Conservation (phyloP, 1,140 invertebrate species). For the Acromyrmex charruanus region DNA sequence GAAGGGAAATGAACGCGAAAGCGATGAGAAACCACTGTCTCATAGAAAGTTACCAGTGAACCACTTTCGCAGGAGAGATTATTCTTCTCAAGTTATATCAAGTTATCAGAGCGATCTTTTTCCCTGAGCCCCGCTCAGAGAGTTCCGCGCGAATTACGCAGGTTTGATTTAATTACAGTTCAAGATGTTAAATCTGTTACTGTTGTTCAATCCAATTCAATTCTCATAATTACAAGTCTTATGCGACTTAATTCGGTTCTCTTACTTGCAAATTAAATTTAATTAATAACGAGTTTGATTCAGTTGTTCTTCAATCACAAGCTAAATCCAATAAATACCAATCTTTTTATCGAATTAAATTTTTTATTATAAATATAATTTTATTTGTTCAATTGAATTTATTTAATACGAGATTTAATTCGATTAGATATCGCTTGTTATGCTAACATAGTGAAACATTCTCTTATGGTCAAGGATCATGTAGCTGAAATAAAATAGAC, state of each 20-base stretch:
- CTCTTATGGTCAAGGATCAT: slow-evolving; percentile 23
- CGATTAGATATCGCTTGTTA: neutral
- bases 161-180: slow-evolving; percentile 1
- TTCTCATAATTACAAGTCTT: neutral
- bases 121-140: slow-evolving; percentile 26
- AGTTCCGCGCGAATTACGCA: neutral
- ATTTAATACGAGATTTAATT: slow-evolving; percentile 5
- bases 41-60: slow-evolving; percentile 51
- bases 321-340: neutral
- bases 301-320: neutral
- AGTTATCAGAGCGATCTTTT: slow-evolving; percentile 51
- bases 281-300: neutral
- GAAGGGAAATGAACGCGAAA: slow-evolving; percentile 45
- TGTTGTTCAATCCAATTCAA: neutral
- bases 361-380: neutral
- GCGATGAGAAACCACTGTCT: slow-evolving; percentile 57
- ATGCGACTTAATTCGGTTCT: neutral
- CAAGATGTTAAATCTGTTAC: neutral
- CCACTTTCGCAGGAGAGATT: slow-evolving; percentile 48
- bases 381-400: neutral
- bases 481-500: slow-evolving; percentile 24
- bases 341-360: neutral
- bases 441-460: neutral
- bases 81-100: slow-evolving; percentile 48
- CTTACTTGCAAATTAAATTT: slow-evolving; percentile 11